Percentiles rank a stretch among this genome's conserved stretches.
Conservation (phyloP, 2,888 invertebrate species). For the Rhagophthalmus giganteus region DNA sequence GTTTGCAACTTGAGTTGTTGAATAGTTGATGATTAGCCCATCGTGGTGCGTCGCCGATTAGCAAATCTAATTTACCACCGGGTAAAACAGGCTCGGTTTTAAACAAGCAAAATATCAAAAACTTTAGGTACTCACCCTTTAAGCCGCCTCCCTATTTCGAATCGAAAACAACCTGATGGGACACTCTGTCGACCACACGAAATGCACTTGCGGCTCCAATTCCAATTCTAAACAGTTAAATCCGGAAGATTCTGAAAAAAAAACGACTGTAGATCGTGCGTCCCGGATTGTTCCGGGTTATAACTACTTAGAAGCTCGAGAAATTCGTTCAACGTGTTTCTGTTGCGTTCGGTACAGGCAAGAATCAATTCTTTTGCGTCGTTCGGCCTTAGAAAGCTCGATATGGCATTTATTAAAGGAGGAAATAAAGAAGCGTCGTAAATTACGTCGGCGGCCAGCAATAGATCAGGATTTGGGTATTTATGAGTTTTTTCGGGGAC, state of each 20-base stretch:
- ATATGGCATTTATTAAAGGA: conserved; percentile 55
- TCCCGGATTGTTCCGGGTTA: background rate
- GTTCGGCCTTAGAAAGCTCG: conserved; percentile 50
- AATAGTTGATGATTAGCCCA: too few relatives aligned
- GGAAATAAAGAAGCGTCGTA: conserved; percentile 62
- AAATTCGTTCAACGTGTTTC: conserved; percentile 64
- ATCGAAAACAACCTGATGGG: conserved; percentile 36
- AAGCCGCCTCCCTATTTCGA: background rate
- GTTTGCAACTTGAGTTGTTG: too few relatives aligned
- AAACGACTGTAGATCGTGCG: background rate
- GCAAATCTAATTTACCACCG: too few relatives aligned
- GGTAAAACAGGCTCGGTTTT: too few relatives aligned
- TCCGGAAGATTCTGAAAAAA: conserved; percentile 25
- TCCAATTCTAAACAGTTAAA: conserved; percentile 33
- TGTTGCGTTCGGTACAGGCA: conserved; percentile 68
- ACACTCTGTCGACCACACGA: conserved; percentile 41
- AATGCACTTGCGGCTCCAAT: conserved; percentile 38
- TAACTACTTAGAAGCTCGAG: conserved; percentile 45
- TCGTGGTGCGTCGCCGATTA: too few relatives aligned
- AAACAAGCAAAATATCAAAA: too few relatives aligned
- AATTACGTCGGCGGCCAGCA: conserved; percentile 65
- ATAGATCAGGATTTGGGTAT: conserved; percentile 52
- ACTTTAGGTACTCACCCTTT: conserved; percentile 1
- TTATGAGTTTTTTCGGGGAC: conserved; percentile 46
- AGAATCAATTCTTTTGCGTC: conserved; percentile 55